phyloP scores from a whole-genome alignment of 2,888 invertebrate genomes.

The Drosophila tripunctata region DNA sequence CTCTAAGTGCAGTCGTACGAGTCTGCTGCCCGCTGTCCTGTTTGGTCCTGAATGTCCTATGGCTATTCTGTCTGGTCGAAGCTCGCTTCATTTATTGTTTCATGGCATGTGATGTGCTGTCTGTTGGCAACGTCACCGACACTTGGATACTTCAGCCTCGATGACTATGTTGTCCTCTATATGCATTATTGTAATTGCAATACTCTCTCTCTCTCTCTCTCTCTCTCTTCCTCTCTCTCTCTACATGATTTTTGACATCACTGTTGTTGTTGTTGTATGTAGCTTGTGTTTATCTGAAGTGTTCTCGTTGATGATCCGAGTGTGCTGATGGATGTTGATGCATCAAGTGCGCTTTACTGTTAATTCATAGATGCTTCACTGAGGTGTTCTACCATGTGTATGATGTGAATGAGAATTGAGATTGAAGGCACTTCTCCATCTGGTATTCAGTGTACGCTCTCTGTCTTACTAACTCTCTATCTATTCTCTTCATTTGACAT shows the following conservation, averaged over 20 bases:
- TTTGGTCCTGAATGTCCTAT: neutral
- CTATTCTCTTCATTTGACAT: slow-evolving; percentile 7
- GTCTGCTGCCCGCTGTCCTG: neutral
- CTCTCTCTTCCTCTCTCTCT: neutral
- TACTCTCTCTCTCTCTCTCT: slow-evolving; percentile 8
- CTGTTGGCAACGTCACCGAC: slow-evolving; percentile 35
- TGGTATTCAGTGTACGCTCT: neutral
- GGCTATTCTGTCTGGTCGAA: slow-evolving; percentile 27
- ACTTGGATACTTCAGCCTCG: slow-evolving; percentile 42
- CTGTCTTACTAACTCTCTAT: slow-evolving; percentile 6
- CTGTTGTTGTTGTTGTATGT: slow-evolving; percentile 9
- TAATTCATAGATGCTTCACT: slow-evolving; percentile 42
- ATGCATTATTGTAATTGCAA: slow-evolving; percentile 66
- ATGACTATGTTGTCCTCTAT: slow-evolving; percentile 34
- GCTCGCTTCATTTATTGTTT: slow-evolving; percentile 59
- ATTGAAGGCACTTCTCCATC: neutral
- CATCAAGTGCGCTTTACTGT: slow-evolving; percentile 53
- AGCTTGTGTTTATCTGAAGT: slow-evolving; percentile 28
- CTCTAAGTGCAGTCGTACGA: too few species aligned
- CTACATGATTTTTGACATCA: slow-evolving; percentile 18
- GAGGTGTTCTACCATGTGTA: slow-evolving; percentile 19
- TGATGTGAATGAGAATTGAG: slow-evolving; percentile 3
- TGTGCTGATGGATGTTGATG: slow-evolving; percentile 58
- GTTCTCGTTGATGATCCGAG: slow-evolving; percentile 52
- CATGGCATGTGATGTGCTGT: slow-evolving; percentile 37